Evolutionary conservation across 2,888 invertebrate species (phyloP).

Genomic region (Xanthorhoe designata): DNA sequence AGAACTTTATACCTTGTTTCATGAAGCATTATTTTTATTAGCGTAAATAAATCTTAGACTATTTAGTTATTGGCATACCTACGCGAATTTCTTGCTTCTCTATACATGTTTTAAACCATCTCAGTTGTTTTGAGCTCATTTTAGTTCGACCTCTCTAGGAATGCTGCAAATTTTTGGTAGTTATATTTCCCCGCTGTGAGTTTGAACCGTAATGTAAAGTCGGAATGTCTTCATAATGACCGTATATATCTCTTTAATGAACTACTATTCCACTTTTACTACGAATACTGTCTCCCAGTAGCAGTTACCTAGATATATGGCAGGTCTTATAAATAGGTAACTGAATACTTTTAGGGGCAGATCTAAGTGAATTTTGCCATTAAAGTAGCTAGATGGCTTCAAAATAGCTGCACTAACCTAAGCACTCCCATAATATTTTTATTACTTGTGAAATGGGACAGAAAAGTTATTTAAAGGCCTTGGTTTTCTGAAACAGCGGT

Average conservation of each 20-base stretch:
- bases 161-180: neutral
- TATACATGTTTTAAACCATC: too few relatives aligned
- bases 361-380: constrained; percentile 66
- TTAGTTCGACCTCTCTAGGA: neutral
- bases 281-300: constrained; percentile 65
- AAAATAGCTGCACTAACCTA: constrained; percentile 27
- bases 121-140: neutral
- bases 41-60: too few relatives aligned
- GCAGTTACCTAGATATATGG: constrained; percentile 66
- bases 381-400: constrained; percentile 54
- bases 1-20: too few relatives aligned
- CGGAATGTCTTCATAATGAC: constrained; percentile 74
- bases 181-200: neutral
- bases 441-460: constrained; percentile 17
- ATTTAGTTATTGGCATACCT: too few relatives aligned
- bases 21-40: too few relatives aligned
- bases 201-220: constrained; percentile 56
- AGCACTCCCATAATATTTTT: constrained; percentile 27
- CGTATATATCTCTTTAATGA: constrained; percentile 82
- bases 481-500: neutral
- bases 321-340: constrained; percentile 62
- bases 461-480: constrained; percentile 2
- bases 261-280: constrained; percentile 70
- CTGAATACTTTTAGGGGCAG: constrained; percentile 57
- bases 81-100: too few relatives aligned